These are phyloP conservation scores for Plebejus melissa DNA, from an alignment of 2,888 invertebrate genomes.

Conservation along the genomic window DNA sequence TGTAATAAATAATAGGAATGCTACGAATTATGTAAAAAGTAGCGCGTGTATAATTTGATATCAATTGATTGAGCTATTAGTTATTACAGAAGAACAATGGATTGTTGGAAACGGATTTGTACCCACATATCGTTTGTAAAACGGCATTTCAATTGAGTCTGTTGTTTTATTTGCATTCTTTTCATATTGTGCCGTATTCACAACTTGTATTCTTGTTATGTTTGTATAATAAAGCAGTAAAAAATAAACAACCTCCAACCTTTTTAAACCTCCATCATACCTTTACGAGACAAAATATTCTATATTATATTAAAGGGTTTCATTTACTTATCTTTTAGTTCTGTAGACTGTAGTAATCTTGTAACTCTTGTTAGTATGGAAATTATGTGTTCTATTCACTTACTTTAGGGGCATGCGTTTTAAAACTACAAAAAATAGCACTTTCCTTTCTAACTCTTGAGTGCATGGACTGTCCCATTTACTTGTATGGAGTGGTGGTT, in stretches of 20 bases:
- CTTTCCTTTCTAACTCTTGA: not conserved
- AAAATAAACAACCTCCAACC: not conserved
- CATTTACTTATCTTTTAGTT: not conserved
- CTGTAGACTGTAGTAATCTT: not conserved
- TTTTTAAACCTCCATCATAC: not conserved
- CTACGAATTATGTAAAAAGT: not conserved
- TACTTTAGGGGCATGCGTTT: conserved; percentile 3
- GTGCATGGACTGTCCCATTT: not conserved
- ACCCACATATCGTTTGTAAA: not conserved
- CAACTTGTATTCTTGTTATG: not conserved
- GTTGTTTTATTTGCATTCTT: not conserved
- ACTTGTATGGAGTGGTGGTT: not conserved
- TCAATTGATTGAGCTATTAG: not conserved
- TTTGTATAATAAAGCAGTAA: not conserved
- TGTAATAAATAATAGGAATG: not conserved
- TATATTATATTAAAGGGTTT: not conserved
- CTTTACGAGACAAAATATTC: no score
- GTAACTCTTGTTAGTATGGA: not conserved
- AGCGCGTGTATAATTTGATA: conserved; percentile 4
- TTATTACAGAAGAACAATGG: not conserved
- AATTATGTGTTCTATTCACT: not conserved
- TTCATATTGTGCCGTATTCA: not conserved
- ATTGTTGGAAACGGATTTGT: not conserved
- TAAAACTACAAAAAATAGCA: not conserved
- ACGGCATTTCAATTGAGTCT: not conserved